phyloP scores from a whole-genome alignment of 2,113 vertebrate genomes.

The Leptocoma aspasia region DNA sequence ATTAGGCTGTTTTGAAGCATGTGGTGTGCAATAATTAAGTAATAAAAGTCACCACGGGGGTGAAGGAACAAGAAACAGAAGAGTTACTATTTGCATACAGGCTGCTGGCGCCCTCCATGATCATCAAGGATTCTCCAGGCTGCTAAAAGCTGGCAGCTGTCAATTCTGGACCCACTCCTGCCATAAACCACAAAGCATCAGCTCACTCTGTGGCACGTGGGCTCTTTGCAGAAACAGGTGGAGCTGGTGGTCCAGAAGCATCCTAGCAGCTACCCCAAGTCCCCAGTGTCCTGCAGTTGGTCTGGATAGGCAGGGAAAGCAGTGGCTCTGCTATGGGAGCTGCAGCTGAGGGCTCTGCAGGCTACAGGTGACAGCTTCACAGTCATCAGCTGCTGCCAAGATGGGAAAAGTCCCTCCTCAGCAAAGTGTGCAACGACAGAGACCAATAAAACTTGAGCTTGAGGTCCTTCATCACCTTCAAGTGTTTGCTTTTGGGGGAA shows the following conservation, averaged over 20 bases:
- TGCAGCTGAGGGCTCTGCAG: background rate
- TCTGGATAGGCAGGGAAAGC: too few relatives aligned
- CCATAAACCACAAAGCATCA: background rate
- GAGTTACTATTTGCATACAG: conserved; percentile 71
- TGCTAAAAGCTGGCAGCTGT: background rate
- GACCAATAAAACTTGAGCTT: background rate
- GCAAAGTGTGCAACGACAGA: background rate
- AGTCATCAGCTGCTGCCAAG: background rate
- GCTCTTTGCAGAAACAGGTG: background rate
- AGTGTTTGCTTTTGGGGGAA: background rate
- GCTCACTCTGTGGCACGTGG: background rate
- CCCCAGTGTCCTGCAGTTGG: background rate
- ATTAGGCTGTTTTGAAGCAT: conserved; percentile 80
- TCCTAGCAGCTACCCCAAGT: background rate
- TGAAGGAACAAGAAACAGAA: conserved; percentile 60
- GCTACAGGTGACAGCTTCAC: background rate
- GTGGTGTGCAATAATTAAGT: conserved; percentile 93
- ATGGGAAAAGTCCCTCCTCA: background rate
- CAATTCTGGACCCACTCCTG: background rate
- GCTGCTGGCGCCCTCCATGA: background rate
- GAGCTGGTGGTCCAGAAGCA: background rate
- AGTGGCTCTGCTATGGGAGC: background rate
- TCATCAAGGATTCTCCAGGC: background rate
- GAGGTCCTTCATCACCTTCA: background rate
- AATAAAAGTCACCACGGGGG: conserved; percentile 92